These are phyloP conservation scores for Drosophila micromelanica DNA, from an alignment of 1,140 invertebrate species.

Conservation along the genomic window DNA sequence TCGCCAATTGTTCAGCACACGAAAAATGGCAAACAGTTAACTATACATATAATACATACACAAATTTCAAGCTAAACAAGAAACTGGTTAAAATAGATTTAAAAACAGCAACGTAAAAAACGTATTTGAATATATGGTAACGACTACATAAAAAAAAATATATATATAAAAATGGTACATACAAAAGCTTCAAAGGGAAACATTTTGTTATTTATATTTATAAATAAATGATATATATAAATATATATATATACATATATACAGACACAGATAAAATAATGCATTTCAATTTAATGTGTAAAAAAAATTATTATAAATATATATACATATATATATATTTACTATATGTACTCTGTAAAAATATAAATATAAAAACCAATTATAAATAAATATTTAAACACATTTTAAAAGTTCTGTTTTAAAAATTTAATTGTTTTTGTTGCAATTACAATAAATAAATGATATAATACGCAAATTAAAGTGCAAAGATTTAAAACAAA, in stretches of 20 bases:
- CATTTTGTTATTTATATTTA: conserved; percentile 82
- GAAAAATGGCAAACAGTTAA: conserved; percentile 64
- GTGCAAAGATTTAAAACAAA: too few species aligned
- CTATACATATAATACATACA: conserved; percentile 55
- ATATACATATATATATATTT: too few species aligned
- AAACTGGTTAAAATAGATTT: background rate
- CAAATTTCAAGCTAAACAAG: conserved; percentile 44
- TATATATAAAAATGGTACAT: conserved; percentile 39
- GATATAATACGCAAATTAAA: too few species aligned
- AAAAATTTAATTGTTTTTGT: conserved; percentile 4
- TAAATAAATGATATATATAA: conserved; percentile 72
- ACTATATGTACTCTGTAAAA: conserved; percentile 55
- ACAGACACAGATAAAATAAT: conserved; percentile 56
- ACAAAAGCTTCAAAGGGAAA: conserved; percentile 69
- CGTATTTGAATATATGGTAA: conserved; percentile 66
- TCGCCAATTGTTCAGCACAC: conserved; percentile 80
- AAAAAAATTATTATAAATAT: conserved; percentile 56
- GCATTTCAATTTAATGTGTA: conserved; percentile 67
- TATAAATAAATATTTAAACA: conserved; percentile 44
- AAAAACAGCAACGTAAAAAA: conserved; percentile 41
- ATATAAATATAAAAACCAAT: conserved; percentile 62
- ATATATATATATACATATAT: conserved; percentile 55
- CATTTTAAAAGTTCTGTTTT: conserved; percentile 18
- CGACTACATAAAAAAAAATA: conserved; percentile 37
- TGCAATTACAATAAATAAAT: background rate